Percentiles rank a stretch among this genome's conserved stretches.
These are phyloP conservation scores for Rotaria magnacalcarata DNA, from an alignment of 2,888 invertebrate species.

Conservation along the genomic window DNA sequence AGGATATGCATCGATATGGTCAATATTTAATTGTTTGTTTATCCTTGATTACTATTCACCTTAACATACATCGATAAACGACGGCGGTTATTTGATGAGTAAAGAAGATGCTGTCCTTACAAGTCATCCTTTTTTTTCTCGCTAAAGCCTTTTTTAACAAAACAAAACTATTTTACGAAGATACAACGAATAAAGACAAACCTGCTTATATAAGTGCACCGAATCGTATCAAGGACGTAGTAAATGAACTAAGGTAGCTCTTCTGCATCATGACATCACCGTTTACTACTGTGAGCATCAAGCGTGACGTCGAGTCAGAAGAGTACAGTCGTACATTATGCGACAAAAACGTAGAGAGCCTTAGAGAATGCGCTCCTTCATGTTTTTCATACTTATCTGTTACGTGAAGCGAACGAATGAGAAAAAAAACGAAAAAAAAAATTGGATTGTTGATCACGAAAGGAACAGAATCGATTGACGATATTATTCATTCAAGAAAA, in stretches of 20 bases:
- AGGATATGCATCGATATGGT: not conserved
- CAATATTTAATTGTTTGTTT: not conserved
- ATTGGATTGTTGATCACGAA: not conserved
- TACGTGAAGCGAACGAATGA: not conserved
- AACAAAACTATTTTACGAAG: too few relatives aligned
- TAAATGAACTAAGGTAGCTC: not conserved
- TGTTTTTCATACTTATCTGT: not conserved
- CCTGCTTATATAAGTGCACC: too few relatives aligned
- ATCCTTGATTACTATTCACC: not conserved
- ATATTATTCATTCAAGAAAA: not conserved
- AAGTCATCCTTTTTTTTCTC: too few relatives aligned
- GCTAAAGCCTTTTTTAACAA: too few relatives aligned
- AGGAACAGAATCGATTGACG: not conserved
- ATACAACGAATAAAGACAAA: too few relatives aligned
- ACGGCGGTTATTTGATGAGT: not conserved
- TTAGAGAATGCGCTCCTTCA: not conserved
- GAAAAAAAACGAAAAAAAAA: not conserved
- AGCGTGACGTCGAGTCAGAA: not conserved
- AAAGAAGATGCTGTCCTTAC: not conserved
- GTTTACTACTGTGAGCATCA: not conserved
- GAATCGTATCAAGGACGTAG: not conserved
- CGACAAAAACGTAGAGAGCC: not conserved
- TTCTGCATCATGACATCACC: not conserved
- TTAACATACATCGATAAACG: not conserved
- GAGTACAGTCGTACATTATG: not conserved